Evolutionary conservation across 2,113 vertebrate genomes (phyloP), one percentile per base, ranked within the genome.

Genomic region (Heterochromis multidens): DNA sequence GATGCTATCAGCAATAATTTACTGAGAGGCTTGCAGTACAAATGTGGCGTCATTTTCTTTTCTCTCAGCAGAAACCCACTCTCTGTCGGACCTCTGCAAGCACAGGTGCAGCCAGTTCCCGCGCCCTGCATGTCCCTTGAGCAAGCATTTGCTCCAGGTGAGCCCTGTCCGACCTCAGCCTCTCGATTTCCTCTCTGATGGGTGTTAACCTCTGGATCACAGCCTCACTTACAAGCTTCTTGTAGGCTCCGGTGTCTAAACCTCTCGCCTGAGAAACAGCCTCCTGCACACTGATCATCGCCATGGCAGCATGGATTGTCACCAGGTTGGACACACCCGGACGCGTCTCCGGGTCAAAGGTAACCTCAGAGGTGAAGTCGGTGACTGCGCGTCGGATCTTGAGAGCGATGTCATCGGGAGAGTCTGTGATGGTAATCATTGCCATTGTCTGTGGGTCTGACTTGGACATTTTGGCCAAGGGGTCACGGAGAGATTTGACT

Each of bases 361-460:
- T 98, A 79, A 99, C 97, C 90, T 98, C 97, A 0, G 99, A 99
- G 40, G 96, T 99, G 81, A 97, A 98, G 96, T 99, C 99, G 0
- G 98, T 99, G 88, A 99, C 94, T 1, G 98, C 97, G 33, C 97
- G 97, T 58, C 97, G 97, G 81, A 99, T 95, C 77, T 99, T 99
- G 57, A 96, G 91, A 43, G 94, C 93, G 3, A 99, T 97, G 77
- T 98, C 96, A 0, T 99, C 98, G 0, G 98, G 97, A 31, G 95
- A 95, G 94, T 99, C 98, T 0, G 95, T 97, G 85, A 99, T 92
- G 70, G n/a, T 80, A 3, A 99, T 88, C 0, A 98, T 97, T 14
- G 97, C 98, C 88, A 98, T 91, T 12, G 79, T 89, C 52, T 98
- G 96, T 0, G 97, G 94, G 94, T 99, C 98, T 0, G 99, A 99